Conservation (phyloP, 2,797 vertebrate genomes). For the Dryobates pubescens region DNA sequence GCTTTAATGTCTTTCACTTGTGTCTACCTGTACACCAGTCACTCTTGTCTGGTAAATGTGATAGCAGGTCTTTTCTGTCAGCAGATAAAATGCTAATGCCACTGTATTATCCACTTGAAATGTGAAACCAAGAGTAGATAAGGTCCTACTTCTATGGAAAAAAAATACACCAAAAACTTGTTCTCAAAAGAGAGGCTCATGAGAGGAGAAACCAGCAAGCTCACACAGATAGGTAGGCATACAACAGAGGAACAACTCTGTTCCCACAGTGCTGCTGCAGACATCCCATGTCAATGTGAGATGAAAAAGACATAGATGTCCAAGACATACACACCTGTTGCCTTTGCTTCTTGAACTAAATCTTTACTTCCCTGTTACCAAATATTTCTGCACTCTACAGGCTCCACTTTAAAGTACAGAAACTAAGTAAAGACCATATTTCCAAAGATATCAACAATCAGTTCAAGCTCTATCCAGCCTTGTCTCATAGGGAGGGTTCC, state of each 20-base stretch:
- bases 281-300: neutral
- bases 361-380: neutral
- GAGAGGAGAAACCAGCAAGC: neutral
- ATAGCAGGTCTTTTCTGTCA: neutral
- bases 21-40: neutral
- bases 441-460: neutral
- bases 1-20: neutral
- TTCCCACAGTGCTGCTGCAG: neutral
- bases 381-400: neutral
- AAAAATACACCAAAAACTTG: neutral
- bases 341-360: neutral
- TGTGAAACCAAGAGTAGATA: neutral
- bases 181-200: neutral
- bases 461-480: neutral
- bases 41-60: neutral
- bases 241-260: neutral
- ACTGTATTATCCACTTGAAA: neutral
- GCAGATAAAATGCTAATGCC: neutral
- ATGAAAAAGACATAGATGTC: neutral
- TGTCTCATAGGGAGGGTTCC: rapidly evolving
- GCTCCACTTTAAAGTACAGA: neutral
- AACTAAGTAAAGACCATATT: neutral
- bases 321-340: neutral
- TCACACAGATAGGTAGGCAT: neutral
- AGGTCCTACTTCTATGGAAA: neutral